Percentiles rank a stretch among this genome's conserved stretches.
Evolutionary conservation across 2,888 invertebrate species (phyloP).

Genomic region (Lathronympha strigana): DNA sequence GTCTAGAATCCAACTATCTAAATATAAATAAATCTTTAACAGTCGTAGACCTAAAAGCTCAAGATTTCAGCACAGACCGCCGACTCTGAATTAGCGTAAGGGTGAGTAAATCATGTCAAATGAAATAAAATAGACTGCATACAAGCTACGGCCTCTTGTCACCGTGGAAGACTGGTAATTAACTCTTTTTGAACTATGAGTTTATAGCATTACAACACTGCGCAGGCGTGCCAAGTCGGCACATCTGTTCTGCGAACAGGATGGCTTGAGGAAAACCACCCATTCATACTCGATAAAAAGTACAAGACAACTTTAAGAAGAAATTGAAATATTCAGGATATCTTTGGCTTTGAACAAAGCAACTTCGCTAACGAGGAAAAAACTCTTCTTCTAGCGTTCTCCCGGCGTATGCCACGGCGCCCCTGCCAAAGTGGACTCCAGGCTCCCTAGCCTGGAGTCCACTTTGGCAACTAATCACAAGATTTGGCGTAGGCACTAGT

Average conservation of each 20-base stretch:
- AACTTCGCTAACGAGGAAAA: not conserved
- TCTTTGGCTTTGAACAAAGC: not conserved
- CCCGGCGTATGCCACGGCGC: too few relatives aligned
- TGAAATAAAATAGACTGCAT: not conserved
- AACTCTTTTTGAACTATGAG: slow-evolving; percentile 9
- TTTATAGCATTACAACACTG: slow-evolving; percentile 12
- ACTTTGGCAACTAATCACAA: too few relatives aligned
- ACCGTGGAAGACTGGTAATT: slow-evolving; percentile 11
- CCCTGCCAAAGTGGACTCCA: too few relatives aligned
- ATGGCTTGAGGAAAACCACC: slow-evolving; percentile 24
- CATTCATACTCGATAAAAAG: slow-evolving; percentile 2
- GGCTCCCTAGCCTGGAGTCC: too few relatives aligned
- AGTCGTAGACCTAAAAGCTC: not conserved
- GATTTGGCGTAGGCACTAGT: too few relatives aligned
- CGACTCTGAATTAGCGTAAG: not conserved
- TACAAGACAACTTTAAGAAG: not conserved
- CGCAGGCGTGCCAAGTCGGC: slow-evolving; percentile 19
- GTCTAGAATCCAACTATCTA: not conserved
- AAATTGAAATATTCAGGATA: not conserved
- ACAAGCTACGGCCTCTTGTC: not conserved
- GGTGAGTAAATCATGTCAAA: slow-evolving; percentile 1
- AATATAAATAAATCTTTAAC: not conserved
- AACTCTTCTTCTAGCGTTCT: not conserved
- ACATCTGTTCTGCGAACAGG: slow-evolving; percentile 20
- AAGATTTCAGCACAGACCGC: not conserved